Base-by-base conservation (phyloP, 2,797 vertebrate genomes). In the Fratercula arctica region DNA sequence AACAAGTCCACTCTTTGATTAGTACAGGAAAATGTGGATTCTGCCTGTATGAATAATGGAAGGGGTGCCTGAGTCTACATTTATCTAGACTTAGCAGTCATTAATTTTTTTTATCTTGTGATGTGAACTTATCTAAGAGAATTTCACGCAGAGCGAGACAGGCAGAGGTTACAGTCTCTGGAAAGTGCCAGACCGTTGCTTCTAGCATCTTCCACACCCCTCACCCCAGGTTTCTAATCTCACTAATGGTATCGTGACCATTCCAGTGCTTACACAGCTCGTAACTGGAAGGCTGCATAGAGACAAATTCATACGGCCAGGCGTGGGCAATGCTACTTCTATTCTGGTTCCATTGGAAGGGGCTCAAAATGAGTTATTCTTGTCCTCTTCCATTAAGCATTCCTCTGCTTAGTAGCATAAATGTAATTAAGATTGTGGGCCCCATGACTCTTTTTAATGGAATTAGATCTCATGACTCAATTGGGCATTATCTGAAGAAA, bases 391-490 rank as follows among this genome's bases (percentile, higher is more conserved):
- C 97, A 98, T 98, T 97, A 97, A 94, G 73, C 95, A 94, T 96
- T 97, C 97, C 85, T 97, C 77, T 89, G 72, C 93, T 97, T 92
- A 86, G 92, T 78, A 93, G 96, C 91, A 92, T 98, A 98, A 96
- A 98, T 97, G 90, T 98, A 98, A 98, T 98, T 98, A 98, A 97
- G 96, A 97, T 95, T 97, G 94, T 95, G 82, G 96, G 95, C 97
- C 97, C 98, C 97, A 83, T 97, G 98, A 97, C 97, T 98, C 97
- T 97, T 97, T 97, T 98, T 97, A 98, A 98, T 91, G 73, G 97
- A 98, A 98, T 98, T 98, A 98, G 96, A 97, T 95, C 95, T 94
- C 94, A 98, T 98, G 97, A 98, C 96, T 98, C 98, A 98, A 97
- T 97, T 50, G 95, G 97, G 97, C 96, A 97, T 98, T 98, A 97